Evolutionary conservation across 2,113 vertebrate genomes (phyloP), one percentile per base, ranked within the genome.

Genomic region (Recurvirostra avosetta): DNA sequence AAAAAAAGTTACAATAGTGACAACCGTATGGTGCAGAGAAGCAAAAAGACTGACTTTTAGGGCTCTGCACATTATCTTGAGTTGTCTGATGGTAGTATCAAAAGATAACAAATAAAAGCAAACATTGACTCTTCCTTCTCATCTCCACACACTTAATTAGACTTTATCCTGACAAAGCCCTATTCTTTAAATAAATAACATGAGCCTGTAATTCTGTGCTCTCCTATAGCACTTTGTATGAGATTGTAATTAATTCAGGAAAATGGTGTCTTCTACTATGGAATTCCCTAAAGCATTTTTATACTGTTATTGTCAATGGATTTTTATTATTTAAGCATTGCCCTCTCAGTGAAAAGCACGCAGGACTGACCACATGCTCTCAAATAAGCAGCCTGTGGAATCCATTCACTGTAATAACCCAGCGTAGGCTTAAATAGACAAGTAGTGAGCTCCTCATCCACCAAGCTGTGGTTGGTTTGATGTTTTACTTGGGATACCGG

Each of bases 251-350:
- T 95, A 43, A 82, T 68, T 53, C 40, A 66, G 78, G 62, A 73
- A 89, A 94, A 78, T 0, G 63, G 18, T 34, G 21, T 6, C 84
- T 88, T 74, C 76, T 55, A 15, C 15, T 36, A 8, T 5, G 41
- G 34, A 87, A 87, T 91, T 81, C 74, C 70, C 68, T 43, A 18
- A n/a, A 36, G 19, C 7, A 6, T 22, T 76, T 62, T 68, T 29
- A 36, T 6, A 52, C 25, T 43, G 9, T 16, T 45, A 36, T 61
- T 92, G 41, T 88, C 11, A 61, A 45, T 29, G 12, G 10, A 52
- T 86, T 81, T 94, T 90, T 92, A 67, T 74, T 63, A 84, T 56
- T 86, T 55, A 66, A 84, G 49, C 76, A 72, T 38, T 88, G 34
- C 36, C 32, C 36, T 84, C 38, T 62, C 58, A 67, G n/a, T 70